Evolutionary conservation across 2,113 vertebrate genomes (phyloP), one percentile per base, ranked within the genome.

Genomic region (Lichenostomus cassidix): DNA sequence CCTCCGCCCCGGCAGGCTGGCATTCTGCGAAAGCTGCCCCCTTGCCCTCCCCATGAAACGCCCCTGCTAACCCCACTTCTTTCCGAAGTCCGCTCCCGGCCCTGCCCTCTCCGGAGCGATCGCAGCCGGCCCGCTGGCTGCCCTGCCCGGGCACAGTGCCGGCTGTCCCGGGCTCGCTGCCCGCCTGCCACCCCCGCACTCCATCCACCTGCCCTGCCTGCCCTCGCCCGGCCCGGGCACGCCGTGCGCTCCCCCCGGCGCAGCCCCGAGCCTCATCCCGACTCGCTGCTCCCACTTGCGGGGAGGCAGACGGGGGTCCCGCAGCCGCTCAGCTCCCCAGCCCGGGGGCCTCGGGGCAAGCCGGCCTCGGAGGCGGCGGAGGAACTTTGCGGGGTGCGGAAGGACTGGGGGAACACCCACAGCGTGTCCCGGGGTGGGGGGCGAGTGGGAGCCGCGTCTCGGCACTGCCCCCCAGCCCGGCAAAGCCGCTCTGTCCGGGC

Each of bases 31-130:
- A 12, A 68, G 2, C 11, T 19, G 56, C 2, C 16, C 35, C 28
- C 5, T 2, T 12, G 27, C n/a, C 67, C 21, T 37, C 10, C 10
- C 11, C 49, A 9, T 3, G 10, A 41, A 64, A 10, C 11, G 4
- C 15, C 10, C 15, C 31, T 10, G 24, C 12, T 12, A 2, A 9
- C 18, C 41, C 25, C 35, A 0, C 15, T 5, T 22, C 47, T 12
- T 24, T 23, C 47, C 22, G 11, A 49, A 49, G 47, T 23, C 22
- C 23, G 18, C 1, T 65, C 3, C n/a, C 60, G 35, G 10, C 37
- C 47, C 37, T 8, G 15, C 46, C 15, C 17, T 11, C 41, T 9
- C 42, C 47, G 24, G 20, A 20, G 13, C 46, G 25, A 27, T 10
- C 5, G 17, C 35, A 24, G 2, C 22, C 25, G 14, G 11, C 41